Base-by-base conservation (phyloP, 2,797 vertebrate species). In the Amblyopsis hoosieri region DNA sequence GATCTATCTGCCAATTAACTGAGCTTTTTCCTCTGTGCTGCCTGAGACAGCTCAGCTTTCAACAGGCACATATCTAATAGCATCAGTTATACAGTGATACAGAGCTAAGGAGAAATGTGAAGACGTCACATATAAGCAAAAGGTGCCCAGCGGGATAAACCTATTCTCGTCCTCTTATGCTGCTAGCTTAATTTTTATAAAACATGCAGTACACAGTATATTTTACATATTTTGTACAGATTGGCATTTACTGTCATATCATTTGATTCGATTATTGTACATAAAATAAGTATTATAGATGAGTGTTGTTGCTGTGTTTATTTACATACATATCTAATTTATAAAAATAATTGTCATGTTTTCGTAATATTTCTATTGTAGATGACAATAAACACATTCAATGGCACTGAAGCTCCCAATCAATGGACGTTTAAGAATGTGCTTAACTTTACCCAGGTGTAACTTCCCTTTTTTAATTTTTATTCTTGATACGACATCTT, bases 181-280 rank as follows among this genome's bases (percentile, higher is more conserved):
- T 94, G 92, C 92, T 93, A 92, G 82, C 80, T 73, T 69, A 79
- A 65, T 71, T 75, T 74, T 54, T 49, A 60, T 56, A 71, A 71
- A 66, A 75, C 84, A 85, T 81, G 79, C 72, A 82, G 63, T 74
- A 81, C 83, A 7, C 11, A 74, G 51, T 69, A 67, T 55, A 79
- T 83, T 84, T 87, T 69, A 80, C 74, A 74, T 82, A 58, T 87
- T 74, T 84, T 86, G 84, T 89, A 90, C 85, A 90, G 72, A 81
- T 86, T 88, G 74, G 67, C 63, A 52, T 56, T 55, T 70, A 72
- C 69, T 60, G 64, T 73, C 68, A 67, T 76, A 69, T 60, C 67
- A 58, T 75, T 73, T 81, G 75, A 81, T 80, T 69, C 69, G 64
- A 74, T 74, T 82, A 78, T 54, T 90, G 87, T 90, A 89, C 82